phyloP scores from a whole-genome alignment of 1,140 invertebrate genomes.

The Papilio dardanus region DNA sequence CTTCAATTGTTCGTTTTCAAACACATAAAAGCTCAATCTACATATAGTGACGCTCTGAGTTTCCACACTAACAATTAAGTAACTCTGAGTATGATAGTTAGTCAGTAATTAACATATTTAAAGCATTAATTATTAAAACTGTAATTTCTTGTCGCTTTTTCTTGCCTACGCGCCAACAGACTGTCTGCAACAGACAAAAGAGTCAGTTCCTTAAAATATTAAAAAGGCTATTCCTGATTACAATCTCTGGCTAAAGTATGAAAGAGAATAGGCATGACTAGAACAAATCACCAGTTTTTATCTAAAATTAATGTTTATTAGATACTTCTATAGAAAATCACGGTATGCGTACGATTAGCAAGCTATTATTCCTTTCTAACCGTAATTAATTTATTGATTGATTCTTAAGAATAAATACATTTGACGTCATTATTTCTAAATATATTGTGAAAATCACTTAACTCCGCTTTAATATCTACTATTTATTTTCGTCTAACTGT shows the following conservation, averaged over 20 bases:
- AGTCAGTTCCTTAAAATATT: not conserved
- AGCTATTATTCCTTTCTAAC: not conserved
- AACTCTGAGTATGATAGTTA: not conserved
- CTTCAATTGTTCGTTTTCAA: too few species aligned
- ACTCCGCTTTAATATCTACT: not conserved
- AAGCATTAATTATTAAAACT: not conserved
- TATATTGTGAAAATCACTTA: constrained; percentile 19
- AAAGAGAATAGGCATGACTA: not conserved
- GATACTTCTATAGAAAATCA: not conserved
- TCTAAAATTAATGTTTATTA: not conserved
- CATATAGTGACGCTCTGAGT: not conserved
- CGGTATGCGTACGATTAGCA: not conserved
- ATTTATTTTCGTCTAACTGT: constrained; percentile 19
- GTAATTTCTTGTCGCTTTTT: not conserved
- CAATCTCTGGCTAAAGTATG: not conserved
- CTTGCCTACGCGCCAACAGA: not conserved
- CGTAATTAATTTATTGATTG: not conserved
- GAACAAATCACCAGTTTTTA: too few species aligned
- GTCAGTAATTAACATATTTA: not conserved
- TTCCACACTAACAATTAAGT: too few species aligned
- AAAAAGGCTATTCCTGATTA: not conserved
- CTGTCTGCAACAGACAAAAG: not conserved
- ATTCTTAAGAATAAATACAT: not conserved
- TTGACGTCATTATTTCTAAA: constrained; percentile 19
- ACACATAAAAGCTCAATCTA: too few species aligned